Conservation (phyloP, 64 coral and sea anemone genomes). For the Trachythela sp. region DNA sequence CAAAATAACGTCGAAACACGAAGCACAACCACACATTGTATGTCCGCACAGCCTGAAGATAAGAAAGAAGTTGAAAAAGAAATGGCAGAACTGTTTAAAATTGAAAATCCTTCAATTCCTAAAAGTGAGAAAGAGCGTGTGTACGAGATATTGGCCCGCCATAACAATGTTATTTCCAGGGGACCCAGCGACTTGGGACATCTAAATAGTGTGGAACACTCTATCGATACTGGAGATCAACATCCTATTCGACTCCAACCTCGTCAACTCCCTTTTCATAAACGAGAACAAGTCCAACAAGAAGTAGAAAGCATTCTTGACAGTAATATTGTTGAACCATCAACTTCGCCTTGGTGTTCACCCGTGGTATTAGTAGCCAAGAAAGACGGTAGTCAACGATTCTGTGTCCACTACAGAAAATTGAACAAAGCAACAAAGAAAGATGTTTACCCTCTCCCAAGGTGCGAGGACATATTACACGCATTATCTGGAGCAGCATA, state of each 20-base stretch:
- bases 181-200: not conserved
- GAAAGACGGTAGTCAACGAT: not conserved
- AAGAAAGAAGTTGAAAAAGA: not conserved
- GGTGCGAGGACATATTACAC: too few relatives aligned
- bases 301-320: not conserved
- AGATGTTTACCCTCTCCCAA: too few relatives aligned
- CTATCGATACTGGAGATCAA: conserved; percentile 2
- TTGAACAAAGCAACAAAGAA: conserved; percentile 15
- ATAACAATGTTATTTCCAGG: not conserved
- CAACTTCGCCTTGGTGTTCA: conserved; percentile 9
- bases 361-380: conserved; percentile 33
- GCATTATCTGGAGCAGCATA: too few relatives aligned
- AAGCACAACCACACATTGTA: too few relatives aligned
- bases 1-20: too few relatives aligned
- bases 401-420: not conserved
- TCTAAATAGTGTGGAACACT: not conserved
- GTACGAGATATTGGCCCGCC: not conserved
- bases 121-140: not conserved
- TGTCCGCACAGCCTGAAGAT: not conserved
- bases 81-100: not conserved
- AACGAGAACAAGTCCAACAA: not conserved
- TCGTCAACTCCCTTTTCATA: conserved; percentile 4
- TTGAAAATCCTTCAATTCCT: not conserved
- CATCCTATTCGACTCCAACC: not conserved
- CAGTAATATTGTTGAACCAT: not conserved